Evolutionary conservation across 2,797 vertebrate genomes (phyloP), one percentile per base, ranked within the genome.

Genomic region (Lutjanus campechanus): DNA sequence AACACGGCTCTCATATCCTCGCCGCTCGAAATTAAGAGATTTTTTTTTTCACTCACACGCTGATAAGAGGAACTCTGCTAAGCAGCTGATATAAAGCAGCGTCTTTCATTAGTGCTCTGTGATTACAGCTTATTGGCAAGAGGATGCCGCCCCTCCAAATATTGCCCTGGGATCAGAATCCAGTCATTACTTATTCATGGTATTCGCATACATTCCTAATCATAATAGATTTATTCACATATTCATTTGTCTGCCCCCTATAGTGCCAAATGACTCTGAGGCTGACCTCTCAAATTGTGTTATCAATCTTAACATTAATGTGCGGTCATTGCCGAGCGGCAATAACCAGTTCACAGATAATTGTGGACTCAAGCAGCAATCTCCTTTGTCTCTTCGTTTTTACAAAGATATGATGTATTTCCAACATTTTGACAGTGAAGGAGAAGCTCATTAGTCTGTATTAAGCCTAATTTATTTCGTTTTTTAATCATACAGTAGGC

Each of bases 1-100:
- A 94, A 89, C 85, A 65, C 92, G 75, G 88, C 83, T 88, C 90
- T 94, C 87, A 93, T 89, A 85, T 93, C 91, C 89, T 93, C 84
- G 60, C 81, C 49, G 67, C 79, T 85, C 8, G 7, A 85, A 91
- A 94, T 91, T 56, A 90, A 86, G 73, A 86, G 40, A 53, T 68
- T 65, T 63, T 55, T 61, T 55, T 49, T 69, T 25, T 47, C 5
- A 4, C 53, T 58, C 82, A 51, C 78, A 58, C 11, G 51, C 81
- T 71, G 89, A 92, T 89, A 89, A 91, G 83, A 89, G 76, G 2
- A 81, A 75, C 84, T 80, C 73, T 84, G 87, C 74, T 74, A 82
- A 85, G 72, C 60, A 67, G 71, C 73, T 81, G 81, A 88, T 85
- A 77, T 63, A 70, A 85, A 82, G 46, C 77, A 50, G 29, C 2